Percentiles rank a stretch among this genome's conserved stretches.
phyloP scores from a whole-genome alignment of 1,140 invertebrate genomes.

The Caenorhabditis briggsae region DNA sequence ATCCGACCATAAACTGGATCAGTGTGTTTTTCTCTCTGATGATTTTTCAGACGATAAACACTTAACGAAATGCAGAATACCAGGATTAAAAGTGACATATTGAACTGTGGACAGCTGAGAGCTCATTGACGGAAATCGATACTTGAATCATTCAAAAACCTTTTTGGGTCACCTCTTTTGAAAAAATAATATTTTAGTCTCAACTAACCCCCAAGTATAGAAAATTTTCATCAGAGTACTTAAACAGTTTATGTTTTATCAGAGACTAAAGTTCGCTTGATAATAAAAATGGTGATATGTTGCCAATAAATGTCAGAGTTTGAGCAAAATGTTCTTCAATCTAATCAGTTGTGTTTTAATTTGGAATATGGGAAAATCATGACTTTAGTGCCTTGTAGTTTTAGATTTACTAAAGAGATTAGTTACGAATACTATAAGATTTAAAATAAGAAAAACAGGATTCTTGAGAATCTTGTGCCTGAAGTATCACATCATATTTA shows the following conservation, averaged over 20 bases:
- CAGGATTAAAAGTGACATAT: background rate
- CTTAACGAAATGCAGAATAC: background rate
- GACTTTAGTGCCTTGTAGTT: no score
- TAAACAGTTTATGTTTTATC: conserved; percentile 13
- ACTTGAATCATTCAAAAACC: no score
- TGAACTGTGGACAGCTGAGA: no score
- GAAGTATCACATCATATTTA: no score
- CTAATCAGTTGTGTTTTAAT: background rate
- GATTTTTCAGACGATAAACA: background rate
- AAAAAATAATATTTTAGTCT: no score
- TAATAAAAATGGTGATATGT: conserved; percentile 17
- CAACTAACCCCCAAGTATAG: background rate
- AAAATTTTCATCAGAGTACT: background rate
- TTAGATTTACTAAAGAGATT: no score
- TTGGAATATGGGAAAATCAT: background rate
- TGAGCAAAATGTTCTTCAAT: conserved; percentile 8
- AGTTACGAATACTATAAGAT: no score
- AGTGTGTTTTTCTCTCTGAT: no score
- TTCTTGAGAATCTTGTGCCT: no score
- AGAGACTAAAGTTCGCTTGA: conserved; percentile 19
- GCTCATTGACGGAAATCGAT: no score
- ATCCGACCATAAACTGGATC: background rate
- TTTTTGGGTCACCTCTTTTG: no score
- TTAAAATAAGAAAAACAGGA: no score
- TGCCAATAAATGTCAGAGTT: conserved; percentile 26